These are phyloP conservation scores for Origma solitaria DNA, from an alignment of 2,113 vertebrate species.

Conservation along the genomic window DNA sequence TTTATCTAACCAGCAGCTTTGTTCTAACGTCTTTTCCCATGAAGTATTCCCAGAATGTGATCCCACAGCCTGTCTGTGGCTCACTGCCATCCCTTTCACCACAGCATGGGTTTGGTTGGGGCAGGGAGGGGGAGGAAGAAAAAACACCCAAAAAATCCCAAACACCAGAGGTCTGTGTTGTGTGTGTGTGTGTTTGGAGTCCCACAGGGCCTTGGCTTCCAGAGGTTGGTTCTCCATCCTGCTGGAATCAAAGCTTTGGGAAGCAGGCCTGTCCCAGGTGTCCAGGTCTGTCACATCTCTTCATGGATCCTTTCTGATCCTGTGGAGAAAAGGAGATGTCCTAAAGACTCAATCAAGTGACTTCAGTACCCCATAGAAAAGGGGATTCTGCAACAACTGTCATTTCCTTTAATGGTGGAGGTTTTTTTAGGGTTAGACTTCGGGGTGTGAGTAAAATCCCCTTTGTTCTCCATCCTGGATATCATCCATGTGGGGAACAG, in stretches of 20 bases:
- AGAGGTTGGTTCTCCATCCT: not conserved
- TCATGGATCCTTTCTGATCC: not conserved
- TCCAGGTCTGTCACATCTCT: not conserved
- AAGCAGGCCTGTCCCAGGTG: not conserved
- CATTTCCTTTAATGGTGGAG: not conserved
- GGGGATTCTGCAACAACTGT: not conserved
- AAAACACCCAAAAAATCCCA: not conserved
- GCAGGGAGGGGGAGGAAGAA: not conserved
- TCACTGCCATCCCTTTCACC: not conserved
- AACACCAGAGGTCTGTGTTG: not conserved
- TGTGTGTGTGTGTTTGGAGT: constrained; percentile 5
- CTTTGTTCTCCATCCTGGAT: not conserved
- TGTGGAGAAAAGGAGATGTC: not conserved
- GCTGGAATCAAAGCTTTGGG: constrained; percentile 40
- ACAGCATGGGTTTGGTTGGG: not conserved
- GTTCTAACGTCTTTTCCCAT: not conserved
- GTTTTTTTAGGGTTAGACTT: not conserved
- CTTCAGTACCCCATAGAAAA: not conserved
- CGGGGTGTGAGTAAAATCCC: not conserved
- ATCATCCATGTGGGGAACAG: not conserved
- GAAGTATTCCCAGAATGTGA: not conserved
- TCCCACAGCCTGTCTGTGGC: not conserved
- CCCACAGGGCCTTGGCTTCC: not conserved
- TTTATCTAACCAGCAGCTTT: constrained; percentile 5
- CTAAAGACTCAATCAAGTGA: not conserved